Conservation (phyloP, 2,888 invertebrate species). For the Carpatolechia fugitivella region DNA sequence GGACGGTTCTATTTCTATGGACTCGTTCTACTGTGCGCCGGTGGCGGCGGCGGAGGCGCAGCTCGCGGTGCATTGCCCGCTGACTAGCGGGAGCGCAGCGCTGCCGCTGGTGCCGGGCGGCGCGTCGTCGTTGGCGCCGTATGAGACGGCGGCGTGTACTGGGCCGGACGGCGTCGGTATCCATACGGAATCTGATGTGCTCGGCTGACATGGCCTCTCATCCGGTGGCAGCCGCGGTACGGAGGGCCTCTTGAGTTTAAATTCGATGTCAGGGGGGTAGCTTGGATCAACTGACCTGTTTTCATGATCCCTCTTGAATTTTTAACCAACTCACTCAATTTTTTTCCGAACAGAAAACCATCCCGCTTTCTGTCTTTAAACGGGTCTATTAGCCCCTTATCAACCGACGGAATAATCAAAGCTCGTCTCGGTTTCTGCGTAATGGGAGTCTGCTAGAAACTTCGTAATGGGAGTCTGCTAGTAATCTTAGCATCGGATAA, state of each 20-base stretch:
- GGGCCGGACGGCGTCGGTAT: background rate
- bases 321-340: constrained; percentile 12
- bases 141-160: background rate
- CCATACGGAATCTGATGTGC: background rate
- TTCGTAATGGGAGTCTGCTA: too few species aligned
- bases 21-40: too few species aligned
- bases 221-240: constrained; percentile 1
- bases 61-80: too few species aligned
- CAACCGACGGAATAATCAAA: constrained; percentile 4
- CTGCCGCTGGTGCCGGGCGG: too few species aligned
- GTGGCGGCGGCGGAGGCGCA: too few species aligned
- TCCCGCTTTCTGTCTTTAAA: constrained; percentile 15
- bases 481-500: constrained; percentile 5
- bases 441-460: constrained; percentile 13
- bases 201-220: constrained; percentile 1
- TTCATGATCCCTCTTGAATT: constrained; percentile 10
- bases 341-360: constrained; percentile 12
- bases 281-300: constrained; percentile 11
- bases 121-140: too few species aligned
- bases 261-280: background rate
- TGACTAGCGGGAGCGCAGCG: too few species aligned
- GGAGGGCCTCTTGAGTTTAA: constrained; percentile 16
- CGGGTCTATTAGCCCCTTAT: constrained; percentile 3
- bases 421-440: constrained; percentile 11
- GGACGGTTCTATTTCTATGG: too few species aligned